Percentiles rank a stretch among this genome's conserved stretches.
Conservation (phyloP, 23 tunicate genomes). For the Ciona savignyi region DNA sequence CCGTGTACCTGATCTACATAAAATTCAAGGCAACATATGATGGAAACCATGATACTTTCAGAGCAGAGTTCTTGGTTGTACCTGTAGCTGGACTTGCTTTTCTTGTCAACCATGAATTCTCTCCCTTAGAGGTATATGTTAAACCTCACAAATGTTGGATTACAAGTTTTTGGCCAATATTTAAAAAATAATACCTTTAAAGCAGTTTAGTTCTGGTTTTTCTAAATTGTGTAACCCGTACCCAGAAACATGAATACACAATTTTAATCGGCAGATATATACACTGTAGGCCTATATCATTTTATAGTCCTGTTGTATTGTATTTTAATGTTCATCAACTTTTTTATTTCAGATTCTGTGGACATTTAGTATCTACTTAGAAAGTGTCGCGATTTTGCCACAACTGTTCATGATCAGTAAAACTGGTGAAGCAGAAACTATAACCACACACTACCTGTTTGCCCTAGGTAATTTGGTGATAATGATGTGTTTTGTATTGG, state of each 20-base stretch:
- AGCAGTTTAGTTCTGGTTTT: too few species aligned
- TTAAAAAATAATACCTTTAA: too few species aligned
- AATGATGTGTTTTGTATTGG: too few species aligned
- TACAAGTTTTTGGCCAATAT: too few species aligned
- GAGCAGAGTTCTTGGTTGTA: slow-evolving; percentile 91
- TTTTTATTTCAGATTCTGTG: slow-evolving; percentile 75
- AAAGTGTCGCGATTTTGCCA: slow-evolving; percentile 96
- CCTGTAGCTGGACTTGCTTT: slow-evolving; percentile 98
- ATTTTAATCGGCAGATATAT: too few species aligned
- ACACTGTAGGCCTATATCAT: too few species aligned
- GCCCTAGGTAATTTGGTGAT: slow-evolving; percentile 76
- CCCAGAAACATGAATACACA: too few species aligned
- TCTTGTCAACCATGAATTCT: slow-evolving; percentile 91
- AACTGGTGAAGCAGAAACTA: slow-evolving; percentile 99
- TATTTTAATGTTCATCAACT: too few species aligned
- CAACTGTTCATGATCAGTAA: slow-evolving; percentile 97
- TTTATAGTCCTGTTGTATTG: too few species aligned
- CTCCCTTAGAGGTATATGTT: slow-evolving; percentile 83
- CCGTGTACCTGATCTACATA: slow-evolving; percentile 84
- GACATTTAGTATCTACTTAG: slow-evolving; percentile 98
- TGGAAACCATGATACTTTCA: slow-evolving; percentile 97
- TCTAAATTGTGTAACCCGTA: too few species aligned
- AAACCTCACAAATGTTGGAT: too few species aligned
- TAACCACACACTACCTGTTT: slow-evolving; percentile 95
- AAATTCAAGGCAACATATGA: slow-evolving; percentile 99